Base-by-base conservation (phyloP, 2,888 invertebrate species). In the Charanyca ferruginea region DNA sequence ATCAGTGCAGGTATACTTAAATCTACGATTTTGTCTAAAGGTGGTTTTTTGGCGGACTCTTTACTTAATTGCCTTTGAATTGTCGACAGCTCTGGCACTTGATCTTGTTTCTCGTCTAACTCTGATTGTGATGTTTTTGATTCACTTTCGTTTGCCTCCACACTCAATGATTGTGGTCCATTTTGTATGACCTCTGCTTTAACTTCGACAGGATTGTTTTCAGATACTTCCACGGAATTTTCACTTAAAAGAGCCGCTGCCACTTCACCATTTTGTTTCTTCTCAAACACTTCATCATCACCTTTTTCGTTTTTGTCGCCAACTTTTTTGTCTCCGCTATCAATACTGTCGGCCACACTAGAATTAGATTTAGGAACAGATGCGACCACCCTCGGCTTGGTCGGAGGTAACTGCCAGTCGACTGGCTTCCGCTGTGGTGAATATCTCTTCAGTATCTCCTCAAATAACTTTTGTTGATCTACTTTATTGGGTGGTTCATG, bases 371-470 rank as follows among this genome's bases (percentile, higher is more conserved):
- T 95, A 18, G 94, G 93, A 61, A 95, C 92, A 16, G 94, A 93
- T 54, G 89, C 93, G 35, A 95, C 90, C n/a, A 95, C 90, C 77
- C 91, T 89, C 2, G 95, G 94, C 75, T 90, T 91, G 9, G 95
- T 95, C 3, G 95, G 94, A 25, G 95, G 95, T 76, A 95, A 85
- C 61, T 90, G 92, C 94, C 95, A 94, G 83, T 95, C 91, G 16
- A 95, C 78, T 13, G 94, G 94, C 72, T 95, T 95, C 49, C 94
- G 91, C 71, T 94, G 94, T 13, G 95, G 95, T 18, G 95, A 95
- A 79, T 95, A 95, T 64, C 94, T 90, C 78, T 95, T 95, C 22
- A 95, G 85, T 66, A 95, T 85, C 71, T 95, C 92, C 53, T 95
- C 95, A 71, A 94, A 95, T 48, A 95, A 75, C 81, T 95, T 94